Evolutionary conservation across 2,888 invertebrate species (phyloP).

Genomic region (Apodemia zela): DNA sequence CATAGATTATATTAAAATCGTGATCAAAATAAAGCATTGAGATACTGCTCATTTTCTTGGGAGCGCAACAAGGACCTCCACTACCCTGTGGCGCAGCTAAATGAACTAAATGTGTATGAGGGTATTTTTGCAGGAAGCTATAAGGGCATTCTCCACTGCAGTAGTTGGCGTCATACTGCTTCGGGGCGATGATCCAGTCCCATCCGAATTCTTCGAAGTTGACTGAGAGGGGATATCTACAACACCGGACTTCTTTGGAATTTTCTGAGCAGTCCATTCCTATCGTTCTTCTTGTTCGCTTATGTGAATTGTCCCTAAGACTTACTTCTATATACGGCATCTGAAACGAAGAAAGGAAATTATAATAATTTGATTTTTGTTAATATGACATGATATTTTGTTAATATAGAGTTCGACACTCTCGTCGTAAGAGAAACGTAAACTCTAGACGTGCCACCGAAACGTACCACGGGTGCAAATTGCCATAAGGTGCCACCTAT

Average conservation of each 20-base stretch:
- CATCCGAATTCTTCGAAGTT: conserved; percentile 97
- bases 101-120: conserved; percentile 93
- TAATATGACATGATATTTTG: too few species aligned
- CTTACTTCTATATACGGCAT: conserved; percentile 77
- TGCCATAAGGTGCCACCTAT: too few species aligned
- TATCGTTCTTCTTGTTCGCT: conserved; percentile 87
- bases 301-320: conserved; percentile 73
- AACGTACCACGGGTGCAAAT: too few species aligned
- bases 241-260: conserved; percentile 91
- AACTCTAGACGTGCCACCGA: too few species aligned
- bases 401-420: too few species aligned
- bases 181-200: conserved; percentile 99
- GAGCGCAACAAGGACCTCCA: conserved; percentile 95
- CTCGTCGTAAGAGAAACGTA: too few species aligned
- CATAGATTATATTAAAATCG: conserved; percentile 92
- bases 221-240: conserved; percentile 95
- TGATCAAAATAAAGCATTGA: conserved; percentile 96
- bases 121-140: conserved; percentile 91
- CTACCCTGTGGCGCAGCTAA: conserved; percentile 88
- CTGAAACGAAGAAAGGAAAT: conserved; percentile 45
- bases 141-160: conserved; percentile 97
- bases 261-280: conserved; percentile 92
- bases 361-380: too few species aligned
- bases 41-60: conserved; percentile 92
- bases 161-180: conserved; percentile 96